Base-by-base conservation (phyloP, 2,113 vertebrate species). In the Ammodytes dubius region DNA sequence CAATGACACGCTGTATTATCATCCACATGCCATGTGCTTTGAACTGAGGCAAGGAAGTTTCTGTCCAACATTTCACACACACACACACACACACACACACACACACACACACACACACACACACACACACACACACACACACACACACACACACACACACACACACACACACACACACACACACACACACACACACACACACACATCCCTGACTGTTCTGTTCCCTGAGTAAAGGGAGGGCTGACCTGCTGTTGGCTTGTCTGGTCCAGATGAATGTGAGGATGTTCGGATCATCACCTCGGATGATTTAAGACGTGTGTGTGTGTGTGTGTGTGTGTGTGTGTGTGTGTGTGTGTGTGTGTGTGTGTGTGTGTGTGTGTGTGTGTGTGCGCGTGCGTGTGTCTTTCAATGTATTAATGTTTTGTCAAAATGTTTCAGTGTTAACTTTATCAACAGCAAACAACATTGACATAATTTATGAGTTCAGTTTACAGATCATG, bases 1-100 rank as follows among this genome's bases (percentile, higher is more conserved):
- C 66, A 74, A 6, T 68, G 61, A 56, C 53, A 70, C n/a, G 60
- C 70, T 67, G 42, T 66, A 35, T 76, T 67, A 85, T 47, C 49
- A 58, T 77, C 53, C 60, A 74, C 76, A 61, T 77, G 63, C 40
- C 39, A 27, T 19, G 9, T 13, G 47, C 59, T 82, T 0, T 63
- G 0, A 76, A 76, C 52, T 69, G 1, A 43, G 4, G 13, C 54
- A 60, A 74, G 56, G 37, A 79, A 67, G 54, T 39, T 39, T 79
- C 39, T 71, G 59, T 42, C 43, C 65, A 63, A 15, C 12, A 39
- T 85, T 15, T 3, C 74, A 73, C 17, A n/a, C 4, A 7, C 77
- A 64, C 59, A 61, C 39, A 40, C 60, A 46, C 40, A 15, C 40
- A n/a, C 40, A 5, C 27, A 13, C 45, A 35, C 42, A n/a, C 40